Evolutionary conservation across 2,888 invertebrate genomes (phyloP), one percentile per base, ranked within the genome.

Genomic region (Agelastica alni): DNA sequence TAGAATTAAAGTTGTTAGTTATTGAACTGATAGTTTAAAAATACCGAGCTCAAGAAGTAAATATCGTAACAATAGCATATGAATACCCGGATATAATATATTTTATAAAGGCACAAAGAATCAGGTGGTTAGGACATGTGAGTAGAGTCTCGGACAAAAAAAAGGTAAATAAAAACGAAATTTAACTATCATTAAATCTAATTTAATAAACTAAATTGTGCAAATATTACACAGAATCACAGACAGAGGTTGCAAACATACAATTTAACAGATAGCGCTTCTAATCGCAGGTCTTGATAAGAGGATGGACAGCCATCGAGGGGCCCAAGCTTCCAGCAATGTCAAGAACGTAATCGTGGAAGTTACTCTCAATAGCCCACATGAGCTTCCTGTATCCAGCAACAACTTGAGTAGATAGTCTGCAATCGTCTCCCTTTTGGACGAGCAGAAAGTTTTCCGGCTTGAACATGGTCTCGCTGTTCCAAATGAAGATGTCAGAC

Each of bases 341-440:
- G 59, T 81, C 81, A 58, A 81, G 79, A 70, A 85, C 80, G 64
- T 79, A 86, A 74, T 85, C 85, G 1, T 81, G 82, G 72, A 85
- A 85, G 71, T 85, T 85, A 63, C 84, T 84, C 67, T 85, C 83
- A 55, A 85, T 69, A 1, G 60, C 78, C 80, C 66, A 80, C 79
- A 64, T 84, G 14, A 51, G 51, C 22, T 51, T 51, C 28, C 39
- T 51, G 30, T 51, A 51, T 45, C 51, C 85, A 6, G 84, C 79
- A 28, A 83, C 70, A 0, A 81, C 83, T 57, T 84, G 83, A 7
- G 85, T 85, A 10, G 83, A 80, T 66, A 85, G 68, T 26, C 82
- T 78, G 63, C 83, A 83, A 18, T 82, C 81, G 42, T 78, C 79
- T 12, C 83, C 82, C 18, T 77, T 78, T 63, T 85, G 82, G 4